Evolutionary conservation across 2,113 vertebrate species (phyloP).

Genomic region (Baryphthengus martii): DNA sequence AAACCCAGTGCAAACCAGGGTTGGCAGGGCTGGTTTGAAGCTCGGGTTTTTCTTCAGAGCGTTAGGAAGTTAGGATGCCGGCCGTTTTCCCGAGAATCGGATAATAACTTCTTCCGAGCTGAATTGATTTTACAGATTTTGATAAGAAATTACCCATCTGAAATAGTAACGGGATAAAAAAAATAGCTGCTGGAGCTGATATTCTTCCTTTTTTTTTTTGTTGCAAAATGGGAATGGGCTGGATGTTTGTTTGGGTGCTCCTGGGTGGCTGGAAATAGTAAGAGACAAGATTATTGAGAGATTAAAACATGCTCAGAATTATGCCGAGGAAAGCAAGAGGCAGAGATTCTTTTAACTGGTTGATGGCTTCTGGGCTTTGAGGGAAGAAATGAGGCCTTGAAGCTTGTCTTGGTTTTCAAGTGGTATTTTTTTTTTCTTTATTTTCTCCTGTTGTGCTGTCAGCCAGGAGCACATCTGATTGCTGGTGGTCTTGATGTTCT

Average conservation of each 20-base stretch:
- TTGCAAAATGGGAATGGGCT: neutral
- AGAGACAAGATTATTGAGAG: neutral
- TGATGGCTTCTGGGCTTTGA: neutral
- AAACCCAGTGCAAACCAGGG: fast-evolving
- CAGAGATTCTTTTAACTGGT: neutral
- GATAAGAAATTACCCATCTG: fast-evolving
- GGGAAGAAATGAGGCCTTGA: neutral
- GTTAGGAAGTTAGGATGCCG: fast-evolving
- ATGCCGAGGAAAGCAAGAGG: neutral
- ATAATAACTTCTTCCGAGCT: neutral
- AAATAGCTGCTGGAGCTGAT: neutral
- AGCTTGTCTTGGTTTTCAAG: neutral
- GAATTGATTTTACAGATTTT: neutral
- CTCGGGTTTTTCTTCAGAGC: neutral
- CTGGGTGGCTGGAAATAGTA: neutral
- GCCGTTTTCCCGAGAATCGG: neutral
- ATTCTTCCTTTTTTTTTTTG: neutral
- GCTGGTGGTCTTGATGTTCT: neutral
- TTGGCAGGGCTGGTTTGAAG: fast-evolving
- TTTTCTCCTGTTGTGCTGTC: neutral
- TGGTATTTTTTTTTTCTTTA: neutral
- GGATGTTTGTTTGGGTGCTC: neutral
- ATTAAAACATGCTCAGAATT: neutral
- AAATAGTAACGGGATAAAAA: neutral
- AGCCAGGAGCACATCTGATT: neutral